Evolutionary conservation across 1,140 invertebrate genomes (phyloP).

Genomic region (Drosophila mojavensis): DNA sequence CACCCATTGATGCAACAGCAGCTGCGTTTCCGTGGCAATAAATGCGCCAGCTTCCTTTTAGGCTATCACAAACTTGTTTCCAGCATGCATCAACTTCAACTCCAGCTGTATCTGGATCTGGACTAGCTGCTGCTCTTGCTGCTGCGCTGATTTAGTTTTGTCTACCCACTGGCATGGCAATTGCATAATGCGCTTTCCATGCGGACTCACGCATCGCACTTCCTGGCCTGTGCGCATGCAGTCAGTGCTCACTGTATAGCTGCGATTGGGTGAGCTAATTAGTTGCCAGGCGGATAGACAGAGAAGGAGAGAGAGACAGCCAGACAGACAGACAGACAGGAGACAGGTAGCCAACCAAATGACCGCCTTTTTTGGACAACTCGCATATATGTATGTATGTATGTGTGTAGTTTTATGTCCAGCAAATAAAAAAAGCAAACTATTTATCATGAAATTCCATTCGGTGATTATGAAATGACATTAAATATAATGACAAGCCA

Average conservation of each 20-base stretch:
- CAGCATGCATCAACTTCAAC: conserved; percentile 9
- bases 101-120: conserved; percentile 6
- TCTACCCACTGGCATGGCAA: conserved; percentile 37
- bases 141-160: conserved; percentile 54
- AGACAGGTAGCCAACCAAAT: conserved; percentile 2
- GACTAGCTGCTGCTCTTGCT: neutral
- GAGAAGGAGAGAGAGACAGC: neutral
- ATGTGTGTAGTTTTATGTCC: neutral
- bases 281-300: conserved; percentile 19
- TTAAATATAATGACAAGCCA: conserved; percentile 24
- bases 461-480: conserved; percentile 44
- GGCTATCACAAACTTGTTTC: conserved; percentile 44
- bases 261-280: conserved; percentile 21
- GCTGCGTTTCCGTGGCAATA: conserved; percentile 70
- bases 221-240: conserved; percentile 33
- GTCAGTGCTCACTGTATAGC: neutral
- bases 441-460: conserved; percentile 30
- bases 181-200: conserved; percentile 55
- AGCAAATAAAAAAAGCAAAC: neutral
- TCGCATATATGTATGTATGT: neutral
- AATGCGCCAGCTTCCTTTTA: conserved; percentile 49
- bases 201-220: conserved; percentile 40
- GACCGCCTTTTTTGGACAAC: conserved; percentile 31
- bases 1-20: conserved; percentile 32
- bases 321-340: neutral